A percentile compares a stretch with the other conserved stretches of the same genome.
Evolutionary conservation across 2,888 invertebrate genomes (phyloP).

Genomic region (Hoplodrina blanda): DNA sequence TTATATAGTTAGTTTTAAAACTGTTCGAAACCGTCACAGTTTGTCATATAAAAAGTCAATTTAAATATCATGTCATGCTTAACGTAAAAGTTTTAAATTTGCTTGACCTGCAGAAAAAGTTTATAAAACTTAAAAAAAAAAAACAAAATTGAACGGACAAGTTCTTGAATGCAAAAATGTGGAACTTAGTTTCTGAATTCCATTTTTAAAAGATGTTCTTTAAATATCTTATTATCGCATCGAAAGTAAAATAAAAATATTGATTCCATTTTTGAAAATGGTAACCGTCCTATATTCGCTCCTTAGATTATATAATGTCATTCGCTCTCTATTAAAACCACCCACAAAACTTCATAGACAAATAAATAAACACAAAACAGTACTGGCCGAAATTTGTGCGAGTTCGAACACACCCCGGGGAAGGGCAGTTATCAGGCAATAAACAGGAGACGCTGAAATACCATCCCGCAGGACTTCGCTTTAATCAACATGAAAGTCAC

Average conservation of each 20-base stretch:
- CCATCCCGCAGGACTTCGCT: conserved; percentile 24
- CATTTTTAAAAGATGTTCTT: neutral
- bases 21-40: too few relatives aligned
- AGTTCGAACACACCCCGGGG: conserved; percentile 54
- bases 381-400: conserved; percentile 28
- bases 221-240: neutral
- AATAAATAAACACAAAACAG: conserved; percentile 53
- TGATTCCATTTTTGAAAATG: conserved; percentile 1
- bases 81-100: too few relatives aligned
- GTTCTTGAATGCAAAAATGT: too few relatives aligned
- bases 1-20: too few relatives aligned
- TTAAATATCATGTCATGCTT: too few relatives aligned
- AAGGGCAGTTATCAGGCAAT: conserved; percentile 57
- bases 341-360: conserved; percentile 48
- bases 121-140: neutral
- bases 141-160: too few relatives aligned
- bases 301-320: too few relatives aligned
- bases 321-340: conserved; percentile 5
- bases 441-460: conserved; percentile 58
- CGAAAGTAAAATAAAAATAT: too few relatives aligned
- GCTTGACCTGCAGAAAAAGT: neutral
- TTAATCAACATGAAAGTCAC: conserved; percentile 13
- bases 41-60: too few relatives aligned
- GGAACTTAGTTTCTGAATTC: neutral
- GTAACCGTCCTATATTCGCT: too few relatives aligned